Evolutionary conservation across 2,113 vertebrate species (phyloP).

Genomic region (Lathamus discolor): DNA sequence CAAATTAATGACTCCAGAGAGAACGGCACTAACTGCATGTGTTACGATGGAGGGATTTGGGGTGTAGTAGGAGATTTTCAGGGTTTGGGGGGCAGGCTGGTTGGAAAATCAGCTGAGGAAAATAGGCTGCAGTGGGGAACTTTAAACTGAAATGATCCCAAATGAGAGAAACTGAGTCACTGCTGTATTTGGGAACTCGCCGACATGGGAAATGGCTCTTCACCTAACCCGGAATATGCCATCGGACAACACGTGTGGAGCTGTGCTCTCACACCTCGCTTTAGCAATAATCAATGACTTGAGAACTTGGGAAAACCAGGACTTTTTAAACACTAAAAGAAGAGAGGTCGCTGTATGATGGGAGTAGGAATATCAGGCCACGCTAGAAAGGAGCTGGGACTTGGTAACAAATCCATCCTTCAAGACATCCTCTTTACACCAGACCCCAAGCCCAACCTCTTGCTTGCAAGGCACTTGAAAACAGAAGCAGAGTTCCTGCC

Average conservation of each 20-base stretch:
- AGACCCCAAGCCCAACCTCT: background rate
- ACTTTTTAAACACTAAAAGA: background rate
- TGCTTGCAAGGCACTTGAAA: background rate
- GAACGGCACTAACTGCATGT: background rate
- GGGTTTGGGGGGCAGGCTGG: background rate
- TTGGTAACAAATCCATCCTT: background rate
- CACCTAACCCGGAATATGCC: background rate
- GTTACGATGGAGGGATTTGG: background rate
- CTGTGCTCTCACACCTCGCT: background rate
- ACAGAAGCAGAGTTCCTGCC: background rate
- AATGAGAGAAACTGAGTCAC: background rate
- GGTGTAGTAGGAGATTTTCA: background rate
- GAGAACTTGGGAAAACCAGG: background rate
- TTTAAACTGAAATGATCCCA: background rate
- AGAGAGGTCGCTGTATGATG: background rate
- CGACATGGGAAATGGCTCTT: background rate
- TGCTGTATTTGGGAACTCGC: background rate
- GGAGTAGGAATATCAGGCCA: background rate
- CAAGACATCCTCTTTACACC: fast-evolving
- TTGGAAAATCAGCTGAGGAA: background rate
- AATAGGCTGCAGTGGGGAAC: background rate
- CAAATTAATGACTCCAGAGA: background rate
- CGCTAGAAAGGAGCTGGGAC: background rate
- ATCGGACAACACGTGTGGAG: background rate
- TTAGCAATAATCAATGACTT: background rate